Evolutionary conservation across 2,113 vertebrate genomes (phyloP), one percentile per base, ranked within the genome.

Genomic region (Dryoscopus gambensis): DNA sequence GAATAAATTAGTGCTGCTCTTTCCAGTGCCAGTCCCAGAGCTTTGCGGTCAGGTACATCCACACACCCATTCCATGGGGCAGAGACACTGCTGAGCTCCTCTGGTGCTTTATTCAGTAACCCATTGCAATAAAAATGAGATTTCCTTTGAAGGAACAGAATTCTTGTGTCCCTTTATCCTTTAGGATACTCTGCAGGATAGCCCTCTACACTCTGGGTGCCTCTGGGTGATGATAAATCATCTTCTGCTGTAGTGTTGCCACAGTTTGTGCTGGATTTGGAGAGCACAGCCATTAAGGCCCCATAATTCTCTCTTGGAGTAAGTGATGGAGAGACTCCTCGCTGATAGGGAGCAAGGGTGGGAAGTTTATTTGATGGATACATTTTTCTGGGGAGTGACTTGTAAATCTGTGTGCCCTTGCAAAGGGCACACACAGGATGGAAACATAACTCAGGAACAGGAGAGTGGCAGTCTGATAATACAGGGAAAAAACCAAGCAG

Each of bases 371-470:
- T 80, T 95, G 95, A 91, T 91, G 80, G 78, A 88, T 95, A 25
- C 11, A 0, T 93, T 94, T 70, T 93, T 70, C 39, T 52, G 28
- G 53, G 67, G 65, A 65, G 59, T 9, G 63, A 27, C 67, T 79
- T 42, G 70, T 76, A 91, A 90, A 88, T 91, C 91, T 91, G 40
- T 46, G n/a, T 50, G 82, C 35, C 94, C 78, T 96, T 96, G n/a
- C 0, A 3, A 80, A 94, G 87, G 93, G 84, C 81, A 22, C 18
- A 9, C 18, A 7, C 16, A 7, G 81, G 22, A 33, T 59, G 31
- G 90, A 35, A 53, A 40, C 55, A n/a, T 62, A 69, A 94, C 35
- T 95, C 47, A 90, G 56, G 59, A 65, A 15, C 3, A 40, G 30
- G 40, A 47, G 64, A 75, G 73, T 37, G 28, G 39, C 40, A 85